Evolutionary conservation across 2,888 invertebrate genomes (phyloP).

Genomic region (Epirrhoe tristata): DNA sequence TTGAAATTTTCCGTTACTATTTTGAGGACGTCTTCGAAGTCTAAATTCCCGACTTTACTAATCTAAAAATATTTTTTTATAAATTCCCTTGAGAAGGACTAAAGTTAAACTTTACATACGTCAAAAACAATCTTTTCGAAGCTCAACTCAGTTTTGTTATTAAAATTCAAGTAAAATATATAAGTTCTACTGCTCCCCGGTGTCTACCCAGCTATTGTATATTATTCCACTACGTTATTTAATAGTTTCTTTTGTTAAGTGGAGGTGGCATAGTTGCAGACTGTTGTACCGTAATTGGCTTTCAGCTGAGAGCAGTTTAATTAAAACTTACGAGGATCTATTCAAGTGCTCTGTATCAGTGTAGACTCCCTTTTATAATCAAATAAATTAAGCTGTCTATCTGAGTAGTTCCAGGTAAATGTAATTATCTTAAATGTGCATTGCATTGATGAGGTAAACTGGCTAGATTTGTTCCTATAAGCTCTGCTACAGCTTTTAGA

Average conservation of each 20-base stretch:
- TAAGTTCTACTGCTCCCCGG: constrained; percentile 11
- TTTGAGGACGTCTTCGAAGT: no score
- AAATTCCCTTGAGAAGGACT: neutral
- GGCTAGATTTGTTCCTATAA: no score
- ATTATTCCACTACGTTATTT: constrained; percentile 15
- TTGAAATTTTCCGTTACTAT: no score
- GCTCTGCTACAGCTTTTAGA: neutral
- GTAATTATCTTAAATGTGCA: constrained; percentile 18
- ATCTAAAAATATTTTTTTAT: no score
- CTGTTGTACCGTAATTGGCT: constrained; percentile 29
- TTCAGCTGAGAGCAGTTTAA: constrained; percentile 29
- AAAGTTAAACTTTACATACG: neutral
- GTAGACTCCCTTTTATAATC: constrained; percentile 16
- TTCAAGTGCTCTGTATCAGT: constrained; percentile 14
- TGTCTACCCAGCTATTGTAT: constrained; percentile 4
- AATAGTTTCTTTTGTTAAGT: constrained; percentile 20
- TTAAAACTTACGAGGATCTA: constrained; percentile 26
- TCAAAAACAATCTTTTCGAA: neutral
- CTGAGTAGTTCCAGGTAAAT: constrained; percentile 17
- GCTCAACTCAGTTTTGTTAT: neutral
- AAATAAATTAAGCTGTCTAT: constrained; percentile 7
- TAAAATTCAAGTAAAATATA: neutral
- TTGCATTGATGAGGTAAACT: constrained; percentile 3
- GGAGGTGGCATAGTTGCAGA: constrained; percentile 17
- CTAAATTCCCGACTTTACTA: no score